Conservation (phyloP, 1,140 invertebrate species). For the Augochlora pura region DNA sequence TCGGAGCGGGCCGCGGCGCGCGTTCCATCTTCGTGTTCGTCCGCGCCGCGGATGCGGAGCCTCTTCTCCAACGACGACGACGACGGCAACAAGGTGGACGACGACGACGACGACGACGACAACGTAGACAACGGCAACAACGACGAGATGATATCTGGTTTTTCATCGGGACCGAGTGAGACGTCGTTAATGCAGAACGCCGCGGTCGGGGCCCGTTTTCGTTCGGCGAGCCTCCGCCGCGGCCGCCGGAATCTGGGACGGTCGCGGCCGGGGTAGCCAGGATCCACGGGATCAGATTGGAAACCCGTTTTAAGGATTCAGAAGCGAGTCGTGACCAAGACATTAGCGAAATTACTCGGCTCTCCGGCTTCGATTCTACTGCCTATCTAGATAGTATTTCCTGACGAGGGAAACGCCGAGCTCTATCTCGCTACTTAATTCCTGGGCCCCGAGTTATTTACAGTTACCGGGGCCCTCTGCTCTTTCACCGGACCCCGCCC, state of each 20-base stretch:
- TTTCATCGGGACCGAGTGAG: conserved; percentile 38
- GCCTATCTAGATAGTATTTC: conserved; percentile 41
- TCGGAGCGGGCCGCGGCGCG: too few relatives aligned
- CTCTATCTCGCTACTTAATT: conserved; percentile 35
- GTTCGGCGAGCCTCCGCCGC: conserved; percentile 2
- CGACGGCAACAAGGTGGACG: too few relatives aligned
- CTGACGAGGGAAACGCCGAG: conserved; percentile 32
- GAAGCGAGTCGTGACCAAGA: conserved; percentile 48
- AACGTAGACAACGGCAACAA: not conserved
- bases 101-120: too few relatives aligned
- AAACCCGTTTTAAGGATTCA: conserved; percentile 48
- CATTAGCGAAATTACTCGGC: conserved; percentile 47
- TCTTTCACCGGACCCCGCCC: too few relatives aligned
- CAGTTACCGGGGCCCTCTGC: not conserved
- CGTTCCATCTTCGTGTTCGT: not conserved
- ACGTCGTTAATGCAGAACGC: conserved; percentile 36
- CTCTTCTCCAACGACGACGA: too few relatives aligned
- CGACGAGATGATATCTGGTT: conserved; percentile 32
- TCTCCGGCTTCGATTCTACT: conserved; percentile 13
- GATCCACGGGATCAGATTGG: conserved; percentile 43
- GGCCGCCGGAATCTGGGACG: conserved; percentile 40
- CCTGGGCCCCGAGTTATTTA: conserved; percentile 19
- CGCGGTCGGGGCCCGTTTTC: conserved; percentile 1
- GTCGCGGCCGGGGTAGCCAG: conserved; percentile 4
- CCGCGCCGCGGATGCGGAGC: too few relatives aligned